Evolutionary conservation across 2,888 invertebrate genomes (phyloP).

Genomic region (Conus canariensis): DNA sequence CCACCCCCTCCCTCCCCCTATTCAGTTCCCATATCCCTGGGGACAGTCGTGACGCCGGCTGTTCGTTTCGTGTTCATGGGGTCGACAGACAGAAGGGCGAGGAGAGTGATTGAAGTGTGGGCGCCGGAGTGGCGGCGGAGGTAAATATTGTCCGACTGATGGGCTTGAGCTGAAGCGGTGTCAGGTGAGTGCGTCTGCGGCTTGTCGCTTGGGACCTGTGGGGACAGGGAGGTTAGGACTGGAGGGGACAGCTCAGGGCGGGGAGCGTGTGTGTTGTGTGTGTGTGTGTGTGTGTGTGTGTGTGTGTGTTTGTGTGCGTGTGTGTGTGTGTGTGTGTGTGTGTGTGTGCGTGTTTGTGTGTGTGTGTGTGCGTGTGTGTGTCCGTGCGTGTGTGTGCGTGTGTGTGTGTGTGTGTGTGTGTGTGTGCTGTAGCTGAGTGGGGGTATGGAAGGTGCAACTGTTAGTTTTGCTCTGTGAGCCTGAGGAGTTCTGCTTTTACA

Average conservation of each 20-base stretch:
- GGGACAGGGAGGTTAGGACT: too few species aligned
- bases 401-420: constrained; percentile 17
- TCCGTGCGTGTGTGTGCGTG: constrained; percentile 3
- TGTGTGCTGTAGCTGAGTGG: not conserved
- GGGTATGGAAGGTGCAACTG: not conserved
- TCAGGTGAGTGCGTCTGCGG: too few species aligned
- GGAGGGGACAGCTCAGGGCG: too few species aligned
- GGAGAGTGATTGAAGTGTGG: too few species aligned
- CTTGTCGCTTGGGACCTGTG: too few species aligned
- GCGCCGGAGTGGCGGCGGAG: too few species aligned
- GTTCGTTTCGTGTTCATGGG: too few species aligned
- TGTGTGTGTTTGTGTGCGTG: constrained; percentile 39
- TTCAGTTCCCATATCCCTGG: not conserved
- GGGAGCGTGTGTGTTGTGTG: not conserved
- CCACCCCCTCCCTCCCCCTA: not conserved
- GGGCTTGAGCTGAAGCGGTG: too few species aligned
- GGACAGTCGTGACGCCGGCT: too few species aligned
- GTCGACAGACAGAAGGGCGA: too few species aligned
- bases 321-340: constrained; percentile 31
- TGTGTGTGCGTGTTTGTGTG: constrained; percentile 9
- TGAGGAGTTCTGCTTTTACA: not conserved
- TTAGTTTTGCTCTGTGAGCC: not conserved
- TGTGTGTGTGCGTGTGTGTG: constrained; percentile 14
- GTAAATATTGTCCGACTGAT: too few species aligned
- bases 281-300: constrained; percentile 36